Percentiles rank a stretch among this genome's conserved stretches.
Conservation (phyloP, 2,113 vertebrate genomes). For the Muntiacus reevesi region DNA sequence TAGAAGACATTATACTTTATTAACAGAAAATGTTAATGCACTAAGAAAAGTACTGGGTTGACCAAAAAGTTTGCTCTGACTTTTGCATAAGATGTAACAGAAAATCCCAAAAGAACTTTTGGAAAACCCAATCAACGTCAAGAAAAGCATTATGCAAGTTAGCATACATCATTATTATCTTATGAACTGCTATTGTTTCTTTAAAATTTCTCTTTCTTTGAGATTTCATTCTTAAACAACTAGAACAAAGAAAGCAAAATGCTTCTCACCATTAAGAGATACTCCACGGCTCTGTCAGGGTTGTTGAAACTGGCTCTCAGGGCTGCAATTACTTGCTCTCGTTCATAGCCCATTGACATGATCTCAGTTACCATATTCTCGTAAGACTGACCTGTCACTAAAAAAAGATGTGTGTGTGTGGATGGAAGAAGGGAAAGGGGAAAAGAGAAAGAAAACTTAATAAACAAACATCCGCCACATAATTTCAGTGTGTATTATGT, state of each 20-base stretch:
- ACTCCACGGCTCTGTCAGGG: conserved; percentile 96
- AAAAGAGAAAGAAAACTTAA: conserved; percentile 27
- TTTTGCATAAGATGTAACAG: background rate
- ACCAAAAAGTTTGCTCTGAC: background rate
- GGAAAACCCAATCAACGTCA: background rate
- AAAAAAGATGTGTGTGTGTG: conserved; percentile 14
- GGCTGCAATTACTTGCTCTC: conserved; percentile 93
- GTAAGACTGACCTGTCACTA: conserved; percentile 95
- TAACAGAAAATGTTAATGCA: conserved; percentile 11
- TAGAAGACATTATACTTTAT: background rate
- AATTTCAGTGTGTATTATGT: background rate
- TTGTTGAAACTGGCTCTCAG: conserved; percentile 98
- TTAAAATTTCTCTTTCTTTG: background rate
- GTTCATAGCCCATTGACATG: conserved; percentile 97
- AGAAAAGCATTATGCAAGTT: background rate
- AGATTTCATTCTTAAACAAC: background rate
- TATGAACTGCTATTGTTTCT: background rate
- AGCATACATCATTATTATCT: background rate
- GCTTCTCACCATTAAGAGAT: conserved; percentile 92
- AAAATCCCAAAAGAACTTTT: background rate
- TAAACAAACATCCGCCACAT: background rate
- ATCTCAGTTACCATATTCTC: conserved; percentile 98
- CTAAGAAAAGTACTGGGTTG: background rate
- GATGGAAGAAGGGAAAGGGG: background rate
- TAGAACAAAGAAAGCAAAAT: conserved; percentile 25